Base-by-base conservation (phyloP, 2,797 vertebrate species). In the Alexandromys oeconomus region DNA sequence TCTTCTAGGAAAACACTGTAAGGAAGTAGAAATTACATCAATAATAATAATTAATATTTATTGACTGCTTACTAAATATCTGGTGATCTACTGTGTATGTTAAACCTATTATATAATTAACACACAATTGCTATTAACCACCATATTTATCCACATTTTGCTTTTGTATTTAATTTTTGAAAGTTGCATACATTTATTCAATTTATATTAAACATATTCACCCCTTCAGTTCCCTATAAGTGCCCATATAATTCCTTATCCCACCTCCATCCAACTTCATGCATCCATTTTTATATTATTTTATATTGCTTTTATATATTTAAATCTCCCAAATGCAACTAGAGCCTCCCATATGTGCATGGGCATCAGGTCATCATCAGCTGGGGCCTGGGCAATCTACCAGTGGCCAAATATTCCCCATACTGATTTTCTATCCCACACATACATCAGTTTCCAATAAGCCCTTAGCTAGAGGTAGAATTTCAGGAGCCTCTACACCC, bases 351-450 rank as follows among this genome's bases (percentile, higher is more conserved):
- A 31, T 19, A 48, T 34, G 7, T 34, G 1, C 29, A 31, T 43
- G 2, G 2, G 2, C 61, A 7, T 31, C 13, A 7, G 1, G 25
- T 27, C 21, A 31, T 43, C 29, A 63, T 43, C 57, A 63, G 0
- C 3, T 82, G 8, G 25, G 14, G 2, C 8, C 11, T 43, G 2
- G 5, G 9, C 27, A 82, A 63, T 63, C 25, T 63, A 29, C 15
- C 37, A 63, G 15, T 43, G 2, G 37, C 37, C 15, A 82, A 82
- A 31, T 2, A 27, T 59, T 4, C 6, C 78, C 25, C 2, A 27
- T 9, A 27, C 14, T 80, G 34, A 80, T 6, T 59, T 37, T 59
- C 5, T 80, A 37, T 25, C 12, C n/a, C n/a, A 25, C 12, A n/a
- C 6, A 59, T 4, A 12, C 34, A 57, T 25, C 34, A 14, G 34